Conservation (phyloP, 92 coral and sea anemone genomes). For the Isaurus tuberculatus region DNA sequence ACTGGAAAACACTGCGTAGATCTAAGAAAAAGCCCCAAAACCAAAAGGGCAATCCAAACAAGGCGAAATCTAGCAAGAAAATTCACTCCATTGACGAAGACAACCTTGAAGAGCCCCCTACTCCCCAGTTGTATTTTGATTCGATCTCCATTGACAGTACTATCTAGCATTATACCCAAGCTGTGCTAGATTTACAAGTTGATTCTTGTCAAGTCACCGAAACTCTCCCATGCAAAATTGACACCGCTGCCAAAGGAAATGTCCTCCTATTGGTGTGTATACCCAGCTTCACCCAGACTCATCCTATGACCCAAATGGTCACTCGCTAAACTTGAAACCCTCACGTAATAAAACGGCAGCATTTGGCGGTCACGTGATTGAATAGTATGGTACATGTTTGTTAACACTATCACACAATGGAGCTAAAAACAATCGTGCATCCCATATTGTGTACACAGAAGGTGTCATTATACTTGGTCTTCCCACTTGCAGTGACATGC, state of each 20-base stretch:
- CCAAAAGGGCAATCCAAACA: no score
- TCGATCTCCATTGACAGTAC: constrained; percentile 33
- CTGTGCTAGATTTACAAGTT: constrained; percentile 63
- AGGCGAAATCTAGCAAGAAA: no score
- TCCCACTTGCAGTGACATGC: constrained; percentile 67
- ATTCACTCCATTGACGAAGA: no score
- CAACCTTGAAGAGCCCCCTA: no score
- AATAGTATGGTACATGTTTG: constrained; percentile 67
- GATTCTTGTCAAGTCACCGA: constrained; percentile 53
- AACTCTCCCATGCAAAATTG: constrained; percentile 75
- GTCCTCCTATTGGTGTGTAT: constrained; percentile 63
- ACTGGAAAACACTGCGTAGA: no score
- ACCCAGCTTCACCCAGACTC: constrained; percentile 56
- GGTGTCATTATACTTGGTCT: constrained; percentile 61
- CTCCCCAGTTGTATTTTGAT: constrained; percentile 33
- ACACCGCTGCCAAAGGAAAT: constrained; percentile 83
- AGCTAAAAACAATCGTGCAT: constrained; percentile 42
- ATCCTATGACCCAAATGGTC: constrained; percentile 55
- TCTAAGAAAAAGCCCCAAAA: no score
- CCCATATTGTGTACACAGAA: constrained; percentile 66
- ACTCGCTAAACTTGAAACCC: constrained; percentile 59
- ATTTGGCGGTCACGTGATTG: constrained; percentile 63
- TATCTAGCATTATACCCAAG: constrained; percentile 39
- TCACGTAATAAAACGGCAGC: constrained; percentile 67
- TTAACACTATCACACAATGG: constrained; percentile 58